Evolutionary conservation across 2,113 vertebrate species (phyloP), one percentile per base, ranked within the genome.

Genomic region (Brachyhypopomus occidentalis): DNA sequence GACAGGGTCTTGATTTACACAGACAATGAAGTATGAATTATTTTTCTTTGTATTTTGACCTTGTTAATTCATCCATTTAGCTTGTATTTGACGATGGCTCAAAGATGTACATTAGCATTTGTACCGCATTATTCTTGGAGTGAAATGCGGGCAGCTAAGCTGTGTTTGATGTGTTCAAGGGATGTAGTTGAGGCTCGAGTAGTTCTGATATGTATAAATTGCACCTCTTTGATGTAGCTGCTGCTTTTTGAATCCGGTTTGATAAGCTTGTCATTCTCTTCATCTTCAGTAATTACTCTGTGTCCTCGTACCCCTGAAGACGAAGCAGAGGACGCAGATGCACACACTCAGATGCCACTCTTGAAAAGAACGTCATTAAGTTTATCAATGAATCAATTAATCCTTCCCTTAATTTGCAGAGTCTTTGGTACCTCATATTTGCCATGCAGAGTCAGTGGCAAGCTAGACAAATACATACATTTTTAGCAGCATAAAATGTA

Each of bases 331-430:
- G 69, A 34, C 30, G n/a, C 25, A 38, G 30, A 62, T 38, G 38
- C 73, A 45, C 58, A 69, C 79, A 64, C 71, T 11, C 6, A 66
- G 56, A 75, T 56, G 22, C 56, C 66, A 69, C 77, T 66, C 27
- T 36, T 58, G 66, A 41, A 82, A 85, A 41, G 55, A 77, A 82
- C 23, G 66, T 80, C 75, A 85, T 80, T 76, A 83, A 4, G n/a
- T 72, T 82, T 85, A 83, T 85, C 84, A 85, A 76, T 66, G 19
- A 77, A 85, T 85, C 84, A 85, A 75, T 83, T 85, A 83, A 85
- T 85, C 84, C 80, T 56, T 38, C 17, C 34, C 77, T 77, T 81
- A 67, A 81, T 81, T 84, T 84, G 36, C 74, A 78, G 52, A 48
- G 71, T 81, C 48, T 41, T 41, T 78, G 62, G 56, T 72, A 55